These are phyloP conservation scores for Lampris megalopsis DNA, from an alignment of 2,113 vertebrate species.

Conservation along the genomic window DNA sequence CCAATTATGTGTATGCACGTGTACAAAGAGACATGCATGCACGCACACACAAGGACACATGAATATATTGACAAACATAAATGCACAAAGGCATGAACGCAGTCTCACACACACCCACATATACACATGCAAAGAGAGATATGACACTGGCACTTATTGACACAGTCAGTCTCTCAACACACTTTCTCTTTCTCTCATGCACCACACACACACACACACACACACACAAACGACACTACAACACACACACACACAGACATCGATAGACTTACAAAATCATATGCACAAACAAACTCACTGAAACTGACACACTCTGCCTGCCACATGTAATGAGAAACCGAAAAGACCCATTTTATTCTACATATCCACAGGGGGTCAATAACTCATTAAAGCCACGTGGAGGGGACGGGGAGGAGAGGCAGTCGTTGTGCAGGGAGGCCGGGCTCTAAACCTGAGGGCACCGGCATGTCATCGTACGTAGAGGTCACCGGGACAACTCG, in stretches of 20 bases:
- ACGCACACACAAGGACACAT: not conserved
- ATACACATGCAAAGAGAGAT: no score
- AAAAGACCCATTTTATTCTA: constrained; percentile 70
- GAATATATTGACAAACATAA: no score
- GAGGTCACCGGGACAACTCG: constrained; percentile 69
- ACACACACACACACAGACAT: constrained; percentile 6
- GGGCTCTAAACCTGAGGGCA: constrained; percentile 70
- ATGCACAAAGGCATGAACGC: no score
- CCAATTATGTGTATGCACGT: not conserved
- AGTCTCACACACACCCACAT: no score
- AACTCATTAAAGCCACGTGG: constrained; percentile 75
- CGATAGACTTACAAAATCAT: constrained; percentile 2
- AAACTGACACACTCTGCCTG: constrained; percentile 39
- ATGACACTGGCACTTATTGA: no score
- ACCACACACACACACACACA: constrained; percentile 11
- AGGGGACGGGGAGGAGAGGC: constrained; percentile 59
- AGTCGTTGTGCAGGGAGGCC: constrained; percentile 54
- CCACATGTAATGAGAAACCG: constrained; percentile 68
- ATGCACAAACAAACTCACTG: constrained; percentile 37
- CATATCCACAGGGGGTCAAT: constrained; percentile 78
- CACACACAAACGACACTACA: constrained; percentile 33
- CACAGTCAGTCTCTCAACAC: not conserved
- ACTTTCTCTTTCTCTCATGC: constrained; percentile 34
- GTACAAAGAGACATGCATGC: not conserved
- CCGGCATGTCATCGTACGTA: constrained; percentile 58